Base-by-base conservation (phyloP, 1,140 invertebrate genomes). In the Thaumetopoea pityocampa region DNA sequence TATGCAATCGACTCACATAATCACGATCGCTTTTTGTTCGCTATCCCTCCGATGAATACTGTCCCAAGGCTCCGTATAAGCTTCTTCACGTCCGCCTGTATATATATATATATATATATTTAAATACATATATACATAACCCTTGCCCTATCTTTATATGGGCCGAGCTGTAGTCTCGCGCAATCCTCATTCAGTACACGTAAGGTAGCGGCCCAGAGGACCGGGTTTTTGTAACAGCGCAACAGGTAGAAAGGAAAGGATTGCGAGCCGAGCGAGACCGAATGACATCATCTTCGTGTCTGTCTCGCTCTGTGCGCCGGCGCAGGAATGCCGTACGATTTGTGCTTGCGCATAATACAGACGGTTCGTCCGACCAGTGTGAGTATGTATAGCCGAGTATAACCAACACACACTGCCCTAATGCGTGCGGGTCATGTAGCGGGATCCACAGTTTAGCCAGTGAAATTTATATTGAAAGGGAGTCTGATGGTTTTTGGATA, bases 401-500 rank as follows among this genome's bases (percentile, higher is more conserved):
- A 68, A 65, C 60, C 69, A 67, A 74, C 77, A 80, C 73, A 80
- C 72, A 79, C 69, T 84, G 80, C 77, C 77, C 77, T 84, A 84
- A 84, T 83, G 79, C 69, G 79, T 80, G 67, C 61, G 76, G 80
- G 80, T 84, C 80, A 80, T 78, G 51, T 84, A 84, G 77, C 80
- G 80, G 80, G 77, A 84, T 78, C 59, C 45, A 67, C 67, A 76
- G 77, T 79, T 81, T 79, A 79, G 72, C 57, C 68, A 84, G 79
- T 84, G 77, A 84, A 84, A 84, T 84, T 41, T 80, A 79, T 67
- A 81, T 76, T 74, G 79, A 84, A 84, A 84, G 77, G 79, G 79
- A 84, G 62, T 84, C 74, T 81, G 74, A 67, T 69, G 51, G 69
- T 79, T 83, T 81, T 83, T 72, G 65, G 57, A 53, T 51, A 78